phyloP scores from a whole-genome alignment of 2,888 invertebrate genomes.

The Agrilus cyanescens region DNA sequence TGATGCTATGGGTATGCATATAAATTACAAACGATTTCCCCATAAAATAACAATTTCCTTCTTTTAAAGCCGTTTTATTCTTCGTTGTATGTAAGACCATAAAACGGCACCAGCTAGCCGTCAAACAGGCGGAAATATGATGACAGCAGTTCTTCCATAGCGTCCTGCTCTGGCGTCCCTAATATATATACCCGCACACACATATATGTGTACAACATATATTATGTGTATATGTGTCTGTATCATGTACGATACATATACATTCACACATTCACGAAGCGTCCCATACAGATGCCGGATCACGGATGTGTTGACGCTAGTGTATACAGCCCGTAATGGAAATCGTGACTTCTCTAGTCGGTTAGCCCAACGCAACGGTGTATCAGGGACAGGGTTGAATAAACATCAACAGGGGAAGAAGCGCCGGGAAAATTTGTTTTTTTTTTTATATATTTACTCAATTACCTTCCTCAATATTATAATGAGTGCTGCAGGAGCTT shows the following conservation, averaged over 20 bases:
- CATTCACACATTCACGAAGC: not conserved
- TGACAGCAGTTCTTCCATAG: conserved; percentile 13
- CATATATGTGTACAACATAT: too few relatives aligned
- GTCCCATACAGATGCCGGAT: conserved; percentile 17
- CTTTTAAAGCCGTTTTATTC: conserved; percentile 28
- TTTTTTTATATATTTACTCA: not conserved
- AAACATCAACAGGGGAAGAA: conserved; percentile 3
- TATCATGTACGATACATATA: not conserved
- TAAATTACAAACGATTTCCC: conserved; percentile 25
- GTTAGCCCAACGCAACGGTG: conserved; percentile 7
- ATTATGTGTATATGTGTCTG: too few relatives aligned
- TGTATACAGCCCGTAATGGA: conserved; percentile 32
- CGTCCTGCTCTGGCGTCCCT: conserved; percentile 2
- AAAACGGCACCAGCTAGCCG: conserved; percentile 23
- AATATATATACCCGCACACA: too few relatives aligned
- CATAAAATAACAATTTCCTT: conserved; percentile 28
- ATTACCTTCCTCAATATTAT: not conserved
- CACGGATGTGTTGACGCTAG: conserved; percentile 27
- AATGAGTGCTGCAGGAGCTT: too few relatives aligned
- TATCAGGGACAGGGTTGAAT: not conserved
- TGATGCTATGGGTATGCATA: conserved; percentile 21
- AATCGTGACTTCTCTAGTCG: conserved; percentile 26
- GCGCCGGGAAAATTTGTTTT: not conserved
- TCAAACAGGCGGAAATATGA: conserved; percentile 22
- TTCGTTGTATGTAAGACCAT: conserved; percentile 22